Evolutionary conservation across 37 sponge, comb jelly and placozoan species (phyloP), one percentile per base, ranked within the genome.

Genomic region (Axinella damicornis): DNA sequence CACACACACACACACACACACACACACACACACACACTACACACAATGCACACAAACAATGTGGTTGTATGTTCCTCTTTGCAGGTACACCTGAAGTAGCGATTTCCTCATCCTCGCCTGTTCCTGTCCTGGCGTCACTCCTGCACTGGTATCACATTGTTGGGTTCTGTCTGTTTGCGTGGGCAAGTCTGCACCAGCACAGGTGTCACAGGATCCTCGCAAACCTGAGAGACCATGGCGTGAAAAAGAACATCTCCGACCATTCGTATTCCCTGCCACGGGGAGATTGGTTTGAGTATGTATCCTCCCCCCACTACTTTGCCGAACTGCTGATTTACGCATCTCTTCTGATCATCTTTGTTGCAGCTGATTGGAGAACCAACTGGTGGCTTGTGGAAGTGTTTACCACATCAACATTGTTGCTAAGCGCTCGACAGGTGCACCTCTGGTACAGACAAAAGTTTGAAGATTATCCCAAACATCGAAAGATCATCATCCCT

Each of bases 261-360:
- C 31, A 34, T 34, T 73, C 21, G 38, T 79, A 67, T 63, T 38
- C 57, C 17, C 75, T 92, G 30, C 96, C 96, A 32, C 18, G 71
- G 33, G 96, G 96, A 35, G 96, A 93, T 55, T 96, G 96, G 96
- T 96, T 96, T 68, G 67, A 83, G 18, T 75, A 82, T 38, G 83
- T 90, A 16, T 90, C 93, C 41, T 64, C 81, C 53, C 96, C 96
- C 9, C 96, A 96, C 76, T 87, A 85, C 71, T 20, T 90, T 5
- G 93, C 96, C 0, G 96, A 95, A 78, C 31, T 95, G 17, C 39
- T 95, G 25, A 83, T 95, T 20, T 95, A 95, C 64, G 6, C 72
- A 2, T 64, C 93, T 37, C 61, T 92, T 65, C 28, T 83, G 28
- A 19, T 88, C 22, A 25, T 56, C n/a, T 76, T 38, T 39, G 71